These are phyloP conservation scores for Colistium nudipinnis DNA, from an alignment of 2,113 vertebrate genomes.

Conservation along the genomic window DNA sequence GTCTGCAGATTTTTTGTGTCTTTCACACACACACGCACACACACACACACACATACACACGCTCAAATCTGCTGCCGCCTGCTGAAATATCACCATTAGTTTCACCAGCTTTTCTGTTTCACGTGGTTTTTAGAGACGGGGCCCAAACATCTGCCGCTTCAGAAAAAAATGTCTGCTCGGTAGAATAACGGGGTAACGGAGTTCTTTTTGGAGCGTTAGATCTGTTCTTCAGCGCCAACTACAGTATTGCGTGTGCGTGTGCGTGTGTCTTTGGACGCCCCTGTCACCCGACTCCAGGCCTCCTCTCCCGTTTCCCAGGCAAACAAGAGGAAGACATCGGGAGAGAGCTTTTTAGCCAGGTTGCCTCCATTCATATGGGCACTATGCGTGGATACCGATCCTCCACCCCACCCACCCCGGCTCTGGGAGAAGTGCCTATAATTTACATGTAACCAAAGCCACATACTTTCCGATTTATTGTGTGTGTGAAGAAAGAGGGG, in stretches of 20 bases:
- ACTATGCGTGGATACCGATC: constrained; percentile 74
- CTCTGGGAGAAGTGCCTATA: constrained; percentile 75
- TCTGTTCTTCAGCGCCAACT: constrained; percentile 34
- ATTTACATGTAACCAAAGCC: constrained; percentile 80
- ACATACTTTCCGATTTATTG: constrained; percentile 77
- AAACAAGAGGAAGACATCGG: constrained; percentile 75
- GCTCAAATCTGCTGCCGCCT: constrained; percentile 5
- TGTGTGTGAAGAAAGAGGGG: constrained; percentile 75
- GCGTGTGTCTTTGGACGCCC: constrained; percentile 25
- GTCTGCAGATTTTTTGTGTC: too few species aligned
- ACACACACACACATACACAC: neutral
- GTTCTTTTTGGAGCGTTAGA: constrained; percentile 28
- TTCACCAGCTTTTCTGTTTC: constrained; percentile 33
- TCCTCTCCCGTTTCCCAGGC: constrained; percentile 72
- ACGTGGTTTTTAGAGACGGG: neutral
- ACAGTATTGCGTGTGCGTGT: constrained; percentile 21
- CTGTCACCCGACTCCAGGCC: constrained; percentile 69
- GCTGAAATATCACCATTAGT: constrained; percentile 37
- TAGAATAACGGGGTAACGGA: constrained; percentile 17
- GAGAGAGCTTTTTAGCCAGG: constrained; percentile 66
- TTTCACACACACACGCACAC: too few species aligned
- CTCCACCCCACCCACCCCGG: constrained; percentile 54
- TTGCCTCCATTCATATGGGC: constrained; percentile 72
- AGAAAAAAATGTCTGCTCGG: constrained; percentile 3
- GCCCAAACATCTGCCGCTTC: constrained; percentile 43